phyloP scores from a whole-genome alignment of 2,797 vertebrate species.

The Zonotrichia albicollis region DNA sequence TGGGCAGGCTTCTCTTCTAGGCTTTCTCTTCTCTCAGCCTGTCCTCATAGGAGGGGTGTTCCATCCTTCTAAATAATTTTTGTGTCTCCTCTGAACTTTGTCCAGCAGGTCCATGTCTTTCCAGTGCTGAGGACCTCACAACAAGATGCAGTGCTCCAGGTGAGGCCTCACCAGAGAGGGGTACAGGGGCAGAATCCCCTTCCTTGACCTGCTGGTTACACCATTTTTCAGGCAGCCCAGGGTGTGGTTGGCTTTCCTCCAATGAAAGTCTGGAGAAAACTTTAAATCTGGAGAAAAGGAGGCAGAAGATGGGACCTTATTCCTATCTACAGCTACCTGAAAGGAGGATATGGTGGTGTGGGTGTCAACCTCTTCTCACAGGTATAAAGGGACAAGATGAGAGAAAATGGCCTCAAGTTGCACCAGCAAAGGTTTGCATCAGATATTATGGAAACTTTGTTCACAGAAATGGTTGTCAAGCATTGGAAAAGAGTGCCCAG shows the following conservation, averaged over 20 bases:
- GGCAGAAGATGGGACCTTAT: background rate
- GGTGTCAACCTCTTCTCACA: background rate
- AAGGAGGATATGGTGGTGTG: background rate
- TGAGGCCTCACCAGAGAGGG: background rate
- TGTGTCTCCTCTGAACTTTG: background rate
- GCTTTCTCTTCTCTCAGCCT: background rate
- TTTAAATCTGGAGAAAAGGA: background rate
- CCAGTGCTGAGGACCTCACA: background rate
- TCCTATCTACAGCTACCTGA: background rate
- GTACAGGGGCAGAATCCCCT: background rate
- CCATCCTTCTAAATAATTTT: background rate
- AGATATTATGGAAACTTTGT: background rate
- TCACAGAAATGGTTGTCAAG: background rate
- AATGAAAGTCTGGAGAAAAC: background rate
- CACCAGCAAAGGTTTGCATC: background rate
- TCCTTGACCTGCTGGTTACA: rapidly evolving
- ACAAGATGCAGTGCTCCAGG: rapidly evolving
- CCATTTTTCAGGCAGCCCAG: background rate
- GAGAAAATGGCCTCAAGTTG: background rate
- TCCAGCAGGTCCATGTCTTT: too few relatives aligned
- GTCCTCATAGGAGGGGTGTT: background rate
- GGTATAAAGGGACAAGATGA: background rate
- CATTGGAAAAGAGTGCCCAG: background rate
- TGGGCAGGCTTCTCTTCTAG: background rate
- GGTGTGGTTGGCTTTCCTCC: background rate